Evolutionary conservation across 2,888 invertebrate species (phyloP).

Genomic region (Carabus problematicus): DNA sequence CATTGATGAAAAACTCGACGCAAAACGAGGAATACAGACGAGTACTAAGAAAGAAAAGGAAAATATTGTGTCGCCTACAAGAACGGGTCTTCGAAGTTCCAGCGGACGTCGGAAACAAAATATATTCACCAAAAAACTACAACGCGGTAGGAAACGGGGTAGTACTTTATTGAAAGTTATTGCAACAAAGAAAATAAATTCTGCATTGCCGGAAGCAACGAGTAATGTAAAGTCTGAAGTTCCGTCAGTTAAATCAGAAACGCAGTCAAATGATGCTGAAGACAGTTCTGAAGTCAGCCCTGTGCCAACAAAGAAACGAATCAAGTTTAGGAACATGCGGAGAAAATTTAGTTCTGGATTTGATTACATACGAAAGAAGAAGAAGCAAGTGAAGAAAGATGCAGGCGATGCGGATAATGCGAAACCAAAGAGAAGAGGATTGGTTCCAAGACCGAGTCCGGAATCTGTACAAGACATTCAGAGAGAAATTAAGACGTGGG

Average conservation of each 20-base stretch:
- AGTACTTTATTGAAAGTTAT: conserved; percentile 52
- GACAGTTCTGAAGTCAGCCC: conserved; percentile 47
- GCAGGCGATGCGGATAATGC: conserved; percentile 53
- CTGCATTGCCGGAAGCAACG: conserved; percentile 51
- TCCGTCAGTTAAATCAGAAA: conserved; percentile 47
- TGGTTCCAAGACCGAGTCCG: conserved; percentile 63
- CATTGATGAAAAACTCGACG: conserved; percentile 57
- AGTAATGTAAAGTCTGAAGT: conserved; percentile 47
- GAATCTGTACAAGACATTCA: conserved; percentile 80
- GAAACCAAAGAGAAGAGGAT: conserved; percentile 61
- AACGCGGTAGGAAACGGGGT: conserved; percentile 43
- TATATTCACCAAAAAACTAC: conserved; percentile 49
- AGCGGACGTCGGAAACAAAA: conserved; percentile 62
- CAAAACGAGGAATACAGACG: conserved; percentile 38
- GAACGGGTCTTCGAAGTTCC: conserved; percentile 62
- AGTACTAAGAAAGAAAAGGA: conserved; percentile 56
- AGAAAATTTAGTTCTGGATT: conserved; percentile 84
- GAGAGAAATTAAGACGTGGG: conserved; percentile 88
- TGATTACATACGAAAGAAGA: conserved; percentile 89
- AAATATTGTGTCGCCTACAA: conserved; percentile 55
- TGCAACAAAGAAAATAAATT: conserved; percentile 47
- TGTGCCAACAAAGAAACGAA: conserved; percentile 60
- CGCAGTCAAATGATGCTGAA: conserved; percentile 49
- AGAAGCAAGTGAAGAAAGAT: conserved; percentile 73
- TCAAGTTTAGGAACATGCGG: conserved; percentile 71